Conservation (phyloP, 1,140 invertebrate species). For the Camponotus floridanus region DNA sequence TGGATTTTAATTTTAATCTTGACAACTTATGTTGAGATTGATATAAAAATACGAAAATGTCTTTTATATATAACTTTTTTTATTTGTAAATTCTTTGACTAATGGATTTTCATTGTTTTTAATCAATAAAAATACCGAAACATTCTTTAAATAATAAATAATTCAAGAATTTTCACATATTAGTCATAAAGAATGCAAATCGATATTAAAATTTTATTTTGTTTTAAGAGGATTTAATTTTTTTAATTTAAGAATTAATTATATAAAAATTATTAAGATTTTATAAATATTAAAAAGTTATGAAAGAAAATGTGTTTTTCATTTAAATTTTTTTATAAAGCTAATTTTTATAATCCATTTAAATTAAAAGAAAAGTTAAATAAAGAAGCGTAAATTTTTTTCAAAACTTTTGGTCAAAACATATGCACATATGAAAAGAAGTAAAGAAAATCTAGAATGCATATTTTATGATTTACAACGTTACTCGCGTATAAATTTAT, state of each 20-base stretch:
- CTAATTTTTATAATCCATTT: slow-evolving; percentile 3
- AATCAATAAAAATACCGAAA: neutral
- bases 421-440: neutral
- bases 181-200: slow-evolving; percentile 52
- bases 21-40: neutral
- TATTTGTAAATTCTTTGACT: neutral
- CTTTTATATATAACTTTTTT: neutral
- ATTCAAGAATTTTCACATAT: slow-evolving; percentile 18
- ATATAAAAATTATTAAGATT: no score
- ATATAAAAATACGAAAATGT: neutral
- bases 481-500: neutral
- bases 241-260: no score
- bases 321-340: slow-evolving; percentile 2
- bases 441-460: neutral
- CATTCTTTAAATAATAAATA: neutral
- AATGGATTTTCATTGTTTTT: neutral
- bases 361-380: slow-evolving; percentile 12
- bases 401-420: slow-evolving; percentile 27
- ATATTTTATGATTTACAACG: neutral
- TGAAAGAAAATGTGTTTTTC: neutral
- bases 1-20: neutral
- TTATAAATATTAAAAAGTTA: neutral
- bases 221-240: neutral
- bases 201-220: slow-evolving; percentile 7
- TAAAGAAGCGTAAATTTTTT: neutral